phyloP scores from a whole-genome alignment of 1,140 invertebrate genomes.

The Calephelis nemesis region DNA sequence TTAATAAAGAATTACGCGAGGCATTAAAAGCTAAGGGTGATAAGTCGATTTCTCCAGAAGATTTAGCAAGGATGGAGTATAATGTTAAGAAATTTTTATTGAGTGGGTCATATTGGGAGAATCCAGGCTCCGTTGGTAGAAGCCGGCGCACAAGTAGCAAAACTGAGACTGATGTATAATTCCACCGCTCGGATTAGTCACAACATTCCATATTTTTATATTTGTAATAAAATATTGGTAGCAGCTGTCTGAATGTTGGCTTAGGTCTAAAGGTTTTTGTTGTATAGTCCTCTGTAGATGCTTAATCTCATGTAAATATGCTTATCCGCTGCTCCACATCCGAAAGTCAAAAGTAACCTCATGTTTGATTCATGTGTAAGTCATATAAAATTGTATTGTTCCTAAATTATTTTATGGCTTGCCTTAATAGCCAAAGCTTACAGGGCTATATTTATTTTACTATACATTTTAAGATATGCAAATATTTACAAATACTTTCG shows the following conservation, averaged over 20 bases:
- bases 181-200: conserved; percentile 44
- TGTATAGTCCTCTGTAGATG: conserved; percentile 12
- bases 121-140: conserved; percentile 45
- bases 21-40: conserved; percentile 48
- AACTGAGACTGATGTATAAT: conserved; percentile 79
- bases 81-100: conserved; percentile 82
- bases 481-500: conserved; percentile 25
- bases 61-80: conserved; percentile 82
- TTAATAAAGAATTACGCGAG: conserved; percentile 50
- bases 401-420: conserved; percentile 28
- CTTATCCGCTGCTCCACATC: conserved; percentile 27
- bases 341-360: conserved; percentile 9
- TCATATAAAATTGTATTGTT: conserved; percentile 18
- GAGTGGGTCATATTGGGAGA: conserved; percentile 81
- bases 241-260: conserved; percentile 8
- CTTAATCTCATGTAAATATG: conserved; percentile 10
- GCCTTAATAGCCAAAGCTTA: conserved; percentile 32
- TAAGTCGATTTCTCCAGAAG: conserved; percentile 67
- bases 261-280: not conserved
- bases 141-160: conserved; percentile 76
- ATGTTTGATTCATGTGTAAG: conserved; percentile 14
- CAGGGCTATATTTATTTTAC: conserved; percentile 28
- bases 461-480: conserved; percentile 19
- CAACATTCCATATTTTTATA: conserved; percentile 47
- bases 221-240: conserved; percentile 26